Evolutionary conservation across 2,888 invertebrate genomes (phyloP).

Genomic region (Phyllotreta striolata): DNA sequence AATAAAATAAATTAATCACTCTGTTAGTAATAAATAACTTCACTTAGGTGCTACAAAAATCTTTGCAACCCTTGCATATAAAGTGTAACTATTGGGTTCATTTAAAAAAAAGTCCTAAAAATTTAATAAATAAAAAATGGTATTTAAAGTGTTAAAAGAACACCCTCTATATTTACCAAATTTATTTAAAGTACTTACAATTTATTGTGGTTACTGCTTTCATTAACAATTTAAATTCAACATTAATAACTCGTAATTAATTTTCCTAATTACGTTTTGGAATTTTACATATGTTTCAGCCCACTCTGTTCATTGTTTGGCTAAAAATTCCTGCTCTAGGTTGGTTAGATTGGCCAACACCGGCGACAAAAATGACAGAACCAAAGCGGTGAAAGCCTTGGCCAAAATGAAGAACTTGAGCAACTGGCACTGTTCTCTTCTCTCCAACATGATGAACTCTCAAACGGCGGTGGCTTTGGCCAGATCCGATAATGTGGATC

Average conservation of each 20-base stretch:
- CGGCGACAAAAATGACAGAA: constrained; percentile 69
- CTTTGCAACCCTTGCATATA: too few relatives aligned
- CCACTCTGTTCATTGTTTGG: constrained; percentile 8
- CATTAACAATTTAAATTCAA: not conserved
- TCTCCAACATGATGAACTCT: constrained; percentile 82
- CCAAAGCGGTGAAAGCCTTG: constrained; percentile 71
- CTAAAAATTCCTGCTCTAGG: constrained; percentile 53
- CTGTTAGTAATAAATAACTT: too few relatives aligned
- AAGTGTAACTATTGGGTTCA: too few relatives aligned
- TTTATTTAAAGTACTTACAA: not conserved
- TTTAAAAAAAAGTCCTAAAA: too few relatives aligned
- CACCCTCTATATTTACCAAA: too few relatives aligned
- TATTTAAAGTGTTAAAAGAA: too few relatives aligned
- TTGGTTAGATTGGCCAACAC: constrained; percentile 71
- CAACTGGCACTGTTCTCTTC: constrained; percentile 63
- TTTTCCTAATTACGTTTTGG: too few relatives aligned
- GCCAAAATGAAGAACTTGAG: constrained; percentile 71
- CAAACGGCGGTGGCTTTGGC: constrained; percentile 82
- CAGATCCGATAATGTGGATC: constrained; percentile 72
- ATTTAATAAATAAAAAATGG: too few relatives aligned
- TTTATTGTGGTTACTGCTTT: not conserved
- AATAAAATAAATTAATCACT: too few relatives aligned
- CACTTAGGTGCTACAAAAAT: too few relatives aligned
- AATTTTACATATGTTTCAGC: too few relatives aligned
- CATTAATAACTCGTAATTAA: too few relatives aligned